Percentiles rank a stretch among this genome's conserved stretches.
phyloP scores from a whole-genome alignment of 1,140 invertebrate genomes.

The Penaeus japonicus region DNA sequence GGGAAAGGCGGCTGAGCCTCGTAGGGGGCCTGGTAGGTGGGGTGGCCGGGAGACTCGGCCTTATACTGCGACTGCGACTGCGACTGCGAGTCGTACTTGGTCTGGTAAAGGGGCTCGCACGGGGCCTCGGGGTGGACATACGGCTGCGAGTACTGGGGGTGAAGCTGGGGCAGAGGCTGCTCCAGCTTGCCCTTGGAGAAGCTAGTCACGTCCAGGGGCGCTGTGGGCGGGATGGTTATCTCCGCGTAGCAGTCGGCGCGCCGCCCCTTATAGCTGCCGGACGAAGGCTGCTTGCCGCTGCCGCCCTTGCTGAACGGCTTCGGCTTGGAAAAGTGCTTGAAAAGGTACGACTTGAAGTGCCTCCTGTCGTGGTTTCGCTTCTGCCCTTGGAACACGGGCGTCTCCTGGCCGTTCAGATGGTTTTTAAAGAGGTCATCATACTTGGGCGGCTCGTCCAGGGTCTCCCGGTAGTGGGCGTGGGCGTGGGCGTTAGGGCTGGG shows the following conservation, averaged over 20 bases:
- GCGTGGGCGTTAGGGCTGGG: neutral
- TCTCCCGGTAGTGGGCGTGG: neutral
- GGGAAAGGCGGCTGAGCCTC: too few species aligned
- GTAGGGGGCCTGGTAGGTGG: too few species aligned
- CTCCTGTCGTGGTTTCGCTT: slow-evolving; percentile 20
- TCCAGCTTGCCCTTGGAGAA: neutral
- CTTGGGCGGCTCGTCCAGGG: slow-evolving; percentile 23
- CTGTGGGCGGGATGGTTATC: neutral
- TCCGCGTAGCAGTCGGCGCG: neutral
- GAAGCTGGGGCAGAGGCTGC: neutral
- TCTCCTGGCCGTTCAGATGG: neutral
- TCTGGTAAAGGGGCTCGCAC: too few species aligned
- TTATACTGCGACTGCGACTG: too few species aligned
- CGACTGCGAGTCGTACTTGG: too few species aligned
- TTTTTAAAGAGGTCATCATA: slow-evolving; percentile 42
- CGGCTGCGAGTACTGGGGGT: neutral
- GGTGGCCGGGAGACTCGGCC: too few species aligned
- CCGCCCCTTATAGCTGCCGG: too few species aligned
- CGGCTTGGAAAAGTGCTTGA: slow-evolving; percentile 13
- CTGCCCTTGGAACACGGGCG: neutral
- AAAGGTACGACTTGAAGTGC: slow-evolving; percentile 26
- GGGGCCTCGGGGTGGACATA: neutral
- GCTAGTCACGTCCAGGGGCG: neutral
- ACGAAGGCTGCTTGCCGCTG: neutral
- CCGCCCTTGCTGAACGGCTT: neutral